Base-by-base conservation (phyloP, 1,140 invertebrate genomes). In the Centruroides vittatus region DNA sequence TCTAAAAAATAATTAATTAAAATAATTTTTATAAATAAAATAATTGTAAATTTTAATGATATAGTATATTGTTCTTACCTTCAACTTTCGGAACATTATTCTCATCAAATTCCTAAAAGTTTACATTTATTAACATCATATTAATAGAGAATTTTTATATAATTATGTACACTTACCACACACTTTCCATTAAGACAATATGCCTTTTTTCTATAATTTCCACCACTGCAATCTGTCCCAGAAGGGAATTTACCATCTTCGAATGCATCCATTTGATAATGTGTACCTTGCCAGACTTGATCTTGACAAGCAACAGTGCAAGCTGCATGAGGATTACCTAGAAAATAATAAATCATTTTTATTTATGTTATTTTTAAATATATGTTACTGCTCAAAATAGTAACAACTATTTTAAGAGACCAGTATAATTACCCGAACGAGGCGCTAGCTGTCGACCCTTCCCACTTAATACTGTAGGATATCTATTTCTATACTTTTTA, bases 221-320 rank as follows among this genome's bases (percentile, higher is more conserved):
- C 58, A 9, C 56, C 47, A 53, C 62, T 62, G 52, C 68, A 70
- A 41, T 67, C 65, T 7, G 68, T 70, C 3, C 68, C 68, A 50
- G 67, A 63, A 12, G 68, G 68, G 52, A 70, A 70, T 52, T 67
- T 70, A 3, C 67, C 67, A 54, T 69, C 67, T 23, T 66, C 64
- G n/a, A 68, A 69, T 0, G 65, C 66, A 55, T 69, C 67, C 67
- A 69, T 69, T 54, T 69, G 67, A 57, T 69, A 69, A 51, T 69
- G 66, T 3, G 68, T 68, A 53, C 67, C 67, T 35, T 53, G 59
- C 67, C 67, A 69, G 4, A 69, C 62, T 4, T 64, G 50, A 56
- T 69, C 67, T 50, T 69, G 67, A 61, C 67, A 69, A 3, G 67
- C 67, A 6, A 69, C 65, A 12, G 66, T 64, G 55, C 67, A 69